Evolutionary conservation across 2,113 vertebrate genomes (phyloP).

Genomic region (Oryzias celebensis): DNA sequence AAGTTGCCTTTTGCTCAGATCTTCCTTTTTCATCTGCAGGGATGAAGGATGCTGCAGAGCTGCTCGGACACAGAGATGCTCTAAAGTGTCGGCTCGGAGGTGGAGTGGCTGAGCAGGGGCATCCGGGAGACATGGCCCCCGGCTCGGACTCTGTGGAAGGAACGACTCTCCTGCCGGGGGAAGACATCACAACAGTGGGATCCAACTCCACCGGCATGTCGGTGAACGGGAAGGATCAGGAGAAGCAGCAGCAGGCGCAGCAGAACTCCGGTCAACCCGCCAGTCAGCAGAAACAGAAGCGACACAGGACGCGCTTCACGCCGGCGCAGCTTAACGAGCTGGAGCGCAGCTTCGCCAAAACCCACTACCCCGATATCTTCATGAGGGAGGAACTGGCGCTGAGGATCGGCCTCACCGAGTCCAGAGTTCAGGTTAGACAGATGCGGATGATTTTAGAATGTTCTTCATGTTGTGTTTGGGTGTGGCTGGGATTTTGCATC

Average conservation of each 20-base stretch:
- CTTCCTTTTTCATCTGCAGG: constrained; percentile 73
- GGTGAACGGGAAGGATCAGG: constrained; percentile 90
- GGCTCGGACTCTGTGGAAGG: constrained; percentile 91
- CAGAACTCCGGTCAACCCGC: constrained; percentile 76
- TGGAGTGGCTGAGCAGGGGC: constrained; percentile 86
- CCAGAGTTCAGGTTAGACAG: constrained; percentile 89
- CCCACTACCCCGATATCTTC: constrained; percentile 98
- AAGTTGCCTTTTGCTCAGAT: constrained; percentile 10
- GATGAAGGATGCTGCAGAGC: constrained; percentile 97
- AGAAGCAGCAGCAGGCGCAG: constrained; percentile 86
- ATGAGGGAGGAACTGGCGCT: constrained; percentile 97
- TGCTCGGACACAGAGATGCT: constrained; percentile 94
- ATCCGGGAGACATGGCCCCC: constrained; percentile 92
- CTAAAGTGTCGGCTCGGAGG: constrained; percentile 94
- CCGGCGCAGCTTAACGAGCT: constrained; percentile 97
- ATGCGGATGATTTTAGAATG: not conserved
- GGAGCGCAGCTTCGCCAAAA: constrained; percentile 98
- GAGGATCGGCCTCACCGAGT: constrained; percentile 96
- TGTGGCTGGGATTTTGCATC: too few species aligned
- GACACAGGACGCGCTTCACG: constrained; percentile 97
- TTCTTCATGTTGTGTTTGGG: not conserved
- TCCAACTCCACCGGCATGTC: constrained; percentile 88
- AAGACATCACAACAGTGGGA: constrained; percentile 91
- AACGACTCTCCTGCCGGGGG: constrained; percentile 91
- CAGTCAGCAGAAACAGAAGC: constrained; percentile 94